Conservation (phyloP, 2,113 vertebrate species). For the Tragelaphus imberbis region DNA sequence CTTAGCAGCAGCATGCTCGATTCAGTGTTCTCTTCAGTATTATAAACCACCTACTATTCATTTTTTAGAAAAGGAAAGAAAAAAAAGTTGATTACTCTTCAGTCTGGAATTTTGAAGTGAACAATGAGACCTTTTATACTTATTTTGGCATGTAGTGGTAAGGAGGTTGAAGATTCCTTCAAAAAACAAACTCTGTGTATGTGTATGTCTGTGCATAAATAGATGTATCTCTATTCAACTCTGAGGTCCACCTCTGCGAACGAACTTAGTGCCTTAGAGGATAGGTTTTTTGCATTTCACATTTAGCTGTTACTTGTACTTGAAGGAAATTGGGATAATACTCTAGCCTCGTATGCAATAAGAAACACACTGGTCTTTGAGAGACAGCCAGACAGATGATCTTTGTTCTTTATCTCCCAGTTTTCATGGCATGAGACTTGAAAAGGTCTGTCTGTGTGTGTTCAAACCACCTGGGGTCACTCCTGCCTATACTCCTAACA, state of each 20-base stretch:
- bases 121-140: background rate
- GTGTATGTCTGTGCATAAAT: background rate
- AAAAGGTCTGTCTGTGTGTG: background rate
- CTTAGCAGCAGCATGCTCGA: too few species aligned
- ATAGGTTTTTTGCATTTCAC: background rate
- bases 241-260: background rate
- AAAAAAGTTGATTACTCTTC: background rate
- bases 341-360: rapidly evolving
- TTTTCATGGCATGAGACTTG: background rate
- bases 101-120: slow-evolving; percentile 2
- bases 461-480: background rate
- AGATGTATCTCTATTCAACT: background rate
- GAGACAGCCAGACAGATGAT: background rate
- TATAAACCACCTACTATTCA: background rate
- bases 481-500: background rate
- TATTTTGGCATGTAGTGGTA: background rate
- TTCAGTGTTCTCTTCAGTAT: background rate
- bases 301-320: background rate
- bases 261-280: background rate
- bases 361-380: background rate
- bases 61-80: background rate
- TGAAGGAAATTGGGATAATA: background rate
- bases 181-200: background rate
- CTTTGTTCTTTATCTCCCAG: background rate
- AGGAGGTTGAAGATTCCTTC: background rate